These are phyloP conservation scores for Notolepis coatsorum DNA, from an alignment of 2,797 vertebrate genomes.

Conservation along the genomic window DNA sequence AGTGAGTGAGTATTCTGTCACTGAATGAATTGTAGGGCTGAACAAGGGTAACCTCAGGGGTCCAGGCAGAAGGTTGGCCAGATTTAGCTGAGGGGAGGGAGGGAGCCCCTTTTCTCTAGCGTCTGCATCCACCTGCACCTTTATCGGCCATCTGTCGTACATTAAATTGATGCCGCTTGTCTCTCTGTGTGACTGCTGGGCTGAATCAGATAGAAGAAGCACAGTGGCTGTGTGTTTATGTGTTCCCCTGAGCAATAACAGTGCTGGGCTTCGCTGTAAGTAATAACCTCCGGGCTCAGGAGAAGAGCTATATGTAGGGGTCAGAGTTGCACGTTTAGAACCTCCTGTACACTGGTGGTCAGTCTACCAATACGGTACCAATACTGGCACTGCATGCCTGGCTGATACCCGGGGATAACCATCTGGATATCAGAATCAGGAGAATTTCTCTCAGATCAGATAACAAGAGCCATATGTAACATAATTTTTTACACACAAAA, in stretches of 20 bases:
- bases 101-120: slow-evolving; percentile 30
- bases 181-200: neutral
- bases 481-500: too few relatives aligned
- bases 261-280: slow-evolving; percentile 43
- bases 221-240: slow-evolving; percentile 18
- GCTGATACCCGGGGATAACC: too few relatives aligned
- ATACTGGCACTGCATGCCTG: too few relatives aligned
- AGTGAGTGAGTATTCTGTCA: too few relatives aligned
- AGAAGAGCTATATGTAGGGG: slow-evolving; percentile 3
- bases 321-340: too few relatives aligned
- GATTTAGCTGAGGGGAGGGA: slow-evolving; percentile 7
- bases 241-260: slow-evolving; percentile 21
- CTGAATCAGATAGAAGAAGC: slow-evolving; percentile 32
- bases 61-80: slow-evolving; percentile 4
- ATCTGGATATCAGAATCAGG: too few relatives aligned
- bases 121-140: slow-evolving; percentile 52
- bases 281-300: slow-evolving; percentile 8
- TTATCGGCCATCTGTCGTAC: slow-evolving; percentile 10
- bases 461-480: too few relatives aligned
- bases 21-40: too few relatives aligned
- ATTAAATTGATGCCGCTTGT: slow-evolving; percentile 29
- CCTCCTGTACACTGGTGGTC: too few relatives aligned
- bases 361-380: too few relatives aligned
- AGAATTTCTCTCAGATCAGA: too few relatives aligned
- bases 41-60: slow-evolving; percentile 21